Conservation (phyloP, 1,140 invertebrate genomes). For the Brachionus manjavacas region DNA sequence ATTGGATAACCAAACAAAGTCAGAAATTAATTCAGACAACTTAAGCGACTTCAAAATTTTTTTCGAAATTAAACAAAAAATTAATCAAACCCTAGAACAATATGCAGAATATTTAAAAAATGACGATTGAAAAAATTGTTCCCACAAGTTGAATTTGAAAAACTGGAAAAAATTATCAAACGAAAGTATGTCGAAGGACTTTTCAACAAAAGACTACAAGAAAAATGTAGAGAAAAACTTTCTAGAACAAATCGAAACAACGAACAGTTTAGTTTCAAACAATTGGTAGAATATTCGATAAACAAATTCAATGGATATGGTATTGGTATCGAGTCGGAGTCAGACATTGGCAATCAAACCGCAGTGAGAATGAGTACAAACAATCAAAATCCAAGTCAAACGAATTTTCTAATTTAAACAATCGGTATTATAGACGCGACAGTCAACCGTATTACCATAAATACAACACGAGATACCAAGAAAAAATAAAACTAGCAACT, state of each 20-base stretch:
- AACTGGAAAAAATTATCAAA: conserved; percentile 7
- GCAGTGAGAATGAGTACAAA: too few species aligned
- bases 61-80: neutral
- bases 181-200: conserved; percentile 11
- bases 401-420: too few species aligned
- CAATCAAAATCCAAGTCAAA: too few species aligned
- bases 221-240: neutral
- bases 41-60: neutral
- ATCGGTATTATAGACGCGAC: too few species aligned
- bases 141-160: conserved; percentile 14
- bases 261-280: neutral
- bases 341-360: too few species aligned
- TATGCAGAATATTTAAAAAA: conserved; percentile 6
- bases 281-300: neutral
- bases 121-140: neutral
- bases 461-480: neutral
- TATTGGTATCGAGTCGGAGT: neutral
- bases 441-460: conserved; percentile 13
- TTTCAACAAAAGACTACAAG: conserved; percentile 9
- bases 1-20: conserved; percentile 1
- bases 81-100: conserved; percentile 8
- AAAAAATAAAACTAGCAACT: neutral
- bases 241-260: conserved; percentile 14
- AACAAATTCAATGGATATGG: neutral
- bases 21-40: neutral